A percentile compares a stretch with the other conserved stretches of the same genome.
Evolutionary conservation across 1,140 invertebrate genomes (phyloP).

Genomic region (Calliphora vicina): DNA sequence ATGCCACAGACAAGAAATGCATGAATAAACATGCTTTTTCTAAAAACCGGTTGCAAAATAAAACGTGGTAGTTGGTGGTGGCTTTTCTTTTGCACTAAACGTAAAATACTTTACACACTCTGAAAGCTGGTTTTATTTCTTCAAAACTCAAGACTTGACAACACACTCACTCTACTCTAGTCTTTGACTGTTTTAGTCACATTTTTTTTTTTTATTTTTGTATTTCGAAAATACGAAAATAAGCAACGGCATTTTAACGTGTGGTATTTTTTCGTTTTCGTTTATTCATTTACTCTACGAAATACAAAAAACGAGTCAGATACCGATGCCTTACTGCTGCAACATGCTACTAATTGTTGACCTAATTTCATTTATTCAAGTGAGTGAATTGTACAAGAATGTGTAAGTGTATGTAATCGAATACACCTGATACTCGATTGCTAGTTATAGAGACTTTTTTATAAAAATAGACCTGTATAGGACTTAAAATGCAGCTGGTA

Average conservation of each 20-base stretch:
- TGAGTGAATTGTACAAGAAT: not conserved
- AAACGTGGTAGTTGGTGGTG: constrained; percentile 10
- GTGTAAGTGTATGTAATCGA: not conserved
- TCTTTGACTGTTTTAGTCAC: not conserved
- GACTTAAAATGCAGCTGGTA: too few relatives aligned
- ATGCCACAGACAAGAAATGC: constrained; percentile 15
- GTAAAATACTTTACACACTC: not conserved
- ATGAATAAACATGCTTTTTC: constrained; percentile 12
- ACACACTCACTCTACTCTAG: not conserved
- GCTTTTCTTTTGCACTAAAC: not conserved
- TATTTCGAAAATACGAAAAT: too few relatives aligned
- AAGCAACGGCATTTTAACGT: not conserved
- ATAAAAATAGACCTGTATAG: too few relatives aligned
- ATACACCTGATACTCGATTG: not conserved
- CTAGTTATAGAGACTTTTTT: too few relatives aligned
- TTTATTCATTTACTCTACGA: not conserved
- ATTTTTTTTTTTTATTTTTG: too few relatives aligned
- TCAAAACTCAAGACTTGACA: constrained; percentile 1
- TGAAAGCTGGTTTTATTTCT: not conserved
- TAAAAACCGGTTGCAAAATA: not conserved
- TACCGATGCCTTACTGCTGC: constrained; percentile 13
- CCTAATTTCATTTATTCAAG: constrained; percentile 21
- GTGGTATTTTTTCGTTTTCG: not conserved
- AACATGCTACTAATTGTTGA: constrained; percentile 24
- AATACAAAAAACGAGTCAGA: not conserved